Evolutionary conservation across 2,888 invertebrate genomes (phyloP), one percentile per base, ranked within the genome.

Genomic region (Rhodophaea formosa): DNA sequence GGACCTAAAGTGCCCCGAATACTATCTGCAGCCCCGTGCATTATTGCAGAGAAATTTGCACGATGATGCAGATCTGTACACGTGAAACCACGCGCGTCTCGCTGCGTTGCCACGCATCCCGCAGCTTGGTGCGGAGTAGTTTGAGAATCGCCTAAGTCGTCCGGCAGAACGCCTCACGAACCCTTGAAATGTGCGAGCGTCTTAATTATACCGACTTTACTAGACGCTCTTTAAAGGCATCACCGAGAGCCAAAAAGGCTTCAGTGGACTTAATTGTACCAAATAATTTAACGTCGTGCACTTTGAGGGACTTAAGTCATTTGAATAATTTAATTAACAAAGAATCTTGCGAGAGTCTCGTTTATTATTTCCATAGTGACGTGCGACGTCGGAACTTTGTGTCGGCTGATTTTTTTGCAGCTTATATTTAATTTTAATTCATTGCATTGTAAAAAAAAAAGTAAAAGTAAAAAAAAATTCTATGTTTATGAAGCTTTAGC

Each of bases 291-390:
- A 75, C 71, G 74, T 67, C 75, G 69, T 80, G 75, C 80, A 82
- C 77, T 82, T 80, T 79, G 71, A 77, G 72, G 63, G 74, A 73
- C 73, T 80, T 69, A 76, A 78, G 72, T 76, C 72, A 77, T 79
- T 82, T 79, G 75, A 80, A 79, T 83, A 80, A 83, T 82, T 83
- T 74, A 81, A 82, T 80, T 81, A 80, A 79, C 79, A 82, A 80
- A 79, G 77, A 77, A 77, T 75, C 70, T 65, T 58, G 74, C 72
- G 77, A 65, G 60, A 62, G 65, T 64, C 66, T 71, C 74, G 71
- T 79, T 78, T 72, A 77, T 79, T 77, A 77, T 77, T 75, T n/a
- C n/a, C n/a, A n/a, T 45, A 44, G 62, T 63, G 67, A 67, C 72
- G 66, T 66, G 68, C 62, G 60, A 62, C 63, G 62, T 52, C 56